These are phyloP conservation scores for Rhinichthys osculus DNA, from an alignment of 2,797 vertebrate genomes.

Conservation along the genomic window DNA sequence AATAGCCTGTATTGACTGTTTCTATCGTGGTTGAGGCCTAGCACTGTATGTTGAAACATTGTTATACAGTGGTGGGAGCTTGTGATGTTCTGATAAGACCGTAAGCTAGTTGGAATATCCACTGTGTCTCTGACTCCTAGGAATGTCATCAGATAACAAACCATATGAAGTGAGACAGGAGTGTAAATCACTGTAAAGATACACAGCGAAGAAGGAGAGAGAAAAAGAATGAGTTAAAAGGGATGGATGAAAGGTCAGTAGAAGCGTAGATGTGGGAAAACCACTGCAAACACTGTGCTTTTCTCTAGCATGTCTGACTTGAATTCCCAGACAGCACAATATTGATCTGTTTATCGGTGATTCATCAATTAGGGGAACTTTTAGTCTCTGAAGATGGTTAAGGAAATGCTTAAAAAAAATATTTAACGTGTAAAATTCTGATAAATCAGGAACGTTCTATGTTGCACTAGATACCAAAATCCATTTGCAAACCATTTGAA, in stretches of 20 bases:
- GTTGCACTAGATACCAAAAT: neutral
- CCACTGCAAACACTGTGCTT: slow-evolving; percentile 10
- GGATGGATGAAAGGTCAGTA: slow-evolving; percentile 41
- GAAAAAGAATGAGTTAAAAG: slow-evolving; percentile 11
- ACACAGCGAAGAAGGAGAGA: slow-evolving; percentile 24
- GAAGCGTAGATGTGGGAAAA: slow-evolving; percentile 30
- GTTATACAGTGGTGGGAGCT: slow-evolving; percentile 52
- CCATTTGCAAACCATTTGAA: neutral
- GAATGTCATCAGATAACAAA: slow-evolving; percentile 66
- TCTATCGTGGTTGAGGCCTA: slow-evolving; percentile 26
- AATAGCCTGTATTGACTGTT: neutral
- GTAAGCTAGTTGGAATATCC: slow-evolving; percentile 56
- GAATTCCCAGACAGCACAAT: slow-evolving; percentile 8
- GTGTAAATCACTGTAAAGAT: slow-evolving; percentile 50
- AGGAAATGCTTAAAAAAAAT: neutral
- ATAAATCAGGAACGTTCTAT: neutral
- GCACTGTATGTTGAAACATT: slow-evolving; percentile 41
- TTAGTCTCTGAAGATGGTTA: neutral
- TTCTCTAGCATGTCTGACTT: neutral
- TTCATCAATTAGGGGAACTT: neutral
- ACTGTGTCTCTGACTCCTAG: slow-evolving; percentile 62
- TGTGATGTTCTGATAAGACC: slow-evolving; percentile 63
- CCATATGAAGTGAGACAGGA: slow-evolving; percentile 59
- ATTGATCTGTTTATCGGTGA: neutral
- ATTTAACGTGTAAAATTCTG: neutral